These are phyloP conservation scores for Motacilla tschutschensis DNA, from an alignment of 2,113 vertebrate genomes.

Conservation along the genomic window DNA sequence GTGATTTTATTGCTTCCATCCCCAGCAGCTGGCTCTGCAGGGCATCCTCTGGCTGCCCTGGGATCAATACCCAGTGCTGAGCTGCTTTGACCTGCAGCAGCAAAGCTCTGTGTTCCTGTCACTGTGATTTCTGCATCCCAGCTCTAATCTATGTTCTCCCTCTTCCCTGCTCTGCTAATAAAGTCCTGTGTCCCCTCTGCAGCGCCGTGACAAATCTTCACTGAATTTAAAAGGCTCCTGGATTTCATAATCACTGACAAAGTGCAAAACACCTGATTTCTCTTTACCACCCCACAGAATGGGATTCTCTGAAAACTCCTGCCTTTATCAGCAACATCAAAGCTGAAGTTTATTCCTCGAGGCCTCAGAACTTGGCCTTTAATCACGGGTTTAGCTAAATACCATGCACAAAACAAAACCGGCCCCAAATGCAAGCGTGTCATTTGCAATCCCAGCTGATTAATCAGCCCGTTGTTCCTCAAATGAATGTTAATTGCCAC, in stretches of 20 bases:
- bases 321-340: neutral
- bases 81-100: neutral
- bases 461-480: constrained; percentile 5
- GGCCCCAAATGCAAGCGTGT: neutral
- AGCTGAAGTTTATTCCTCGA: neutral
- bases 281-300: neutral
- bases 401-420: neutral
- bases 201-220: neutral
- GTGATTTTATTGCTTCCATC: neutral
- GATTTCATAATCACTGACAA: neutral
- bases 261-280: neutral
- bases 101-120: neutral
- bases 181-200: neutral
- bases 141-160: neutral
- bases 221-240: neutral
- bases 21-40: neutral
- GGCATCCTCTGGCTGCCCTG: neutral
- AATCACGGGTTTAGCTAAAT: constrained; percentile 1
- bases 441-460: constrained; percentile 18
- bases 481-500: constrained; percentile 19
- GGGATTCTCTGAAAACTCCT: neutral
- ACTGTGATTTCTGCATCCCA: neutral
- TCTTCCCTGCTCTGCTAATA: neutral
- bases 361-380: constrained; percentile 9
- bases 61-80: neutral